Conservation (phyloP, 1,140 invertebrate genomes). For the Drosophila guanche region DNA sequence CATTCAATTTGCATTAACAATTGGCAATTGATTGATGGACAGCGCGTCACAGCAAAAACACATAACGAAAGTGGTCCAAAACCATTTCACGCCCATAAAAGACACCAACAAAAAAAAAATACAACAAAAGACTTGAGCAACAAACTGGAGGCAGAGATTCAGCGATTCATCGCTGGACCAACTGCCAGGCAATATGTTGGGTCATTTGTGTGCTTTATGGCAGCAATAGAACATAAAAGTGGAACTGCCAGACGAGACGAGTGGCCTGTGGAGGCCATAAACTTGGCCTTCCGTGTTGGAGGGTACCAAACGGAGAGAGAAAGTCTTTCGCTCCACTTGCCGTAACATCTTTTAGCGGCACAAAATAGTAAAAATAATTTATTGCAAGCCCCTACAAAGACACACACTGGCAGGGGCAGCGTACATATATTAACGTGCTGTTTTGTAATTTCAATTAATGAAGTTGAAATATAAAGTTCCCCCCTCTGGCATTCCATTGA, state of each 20-base stretch:
- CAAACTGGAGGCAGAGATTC: slow-evolving; percentile 40
- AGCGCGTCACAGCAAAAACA: neutral
- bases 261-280: slow-evolving; percentile 23
- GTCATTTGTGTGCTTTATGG: slow-evolving; percentile 51
- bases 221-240: slow-evolving; percentile 70
- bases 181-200: slow-evolving; percentile 25
- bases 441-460: slow-evolving; percentile 75
- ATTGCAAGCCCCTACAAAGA: slow-evolving; percentile 52
- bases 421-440: slow-evolving; percentile 25
- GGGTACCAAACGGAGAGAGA: slow-evolving; percentile 16
- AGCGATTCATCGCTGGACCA: slow-evolving; percentile 7
- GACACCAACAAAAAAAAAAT: slow-evolving; percentile 66
- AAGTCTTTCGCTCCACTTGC: slow-evolving; percentile 47
- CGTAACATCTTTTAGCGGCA: slow-evolving; percentile 48
- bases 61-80: slow-evolving; percentile 33
- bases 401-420: slow-evolving; percentile 2
- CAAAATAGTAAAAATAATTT: slow-evolving; percentile 61
- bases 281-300: slow-evolving; percentile 46
- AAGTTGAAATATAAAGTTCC: slow-evolving; percentile 50
- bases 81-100: slow-evolving; percentile 36
- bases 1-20: slow-evolving; percentile 77
- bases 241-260: slow-evolving; percentile 17
- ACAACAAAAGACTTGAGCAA: slow-evolving; percentile 75
- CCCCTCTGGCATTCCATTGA: slow-evolving; percentile 56
- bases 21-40: slow-evolving; percentile 72